A percentile compares a stretch with the other conserved stretches of the same genome.
Conservation (phyloP, 2,797 vertebrate species). For the Acanthurus tractus region DNA sequence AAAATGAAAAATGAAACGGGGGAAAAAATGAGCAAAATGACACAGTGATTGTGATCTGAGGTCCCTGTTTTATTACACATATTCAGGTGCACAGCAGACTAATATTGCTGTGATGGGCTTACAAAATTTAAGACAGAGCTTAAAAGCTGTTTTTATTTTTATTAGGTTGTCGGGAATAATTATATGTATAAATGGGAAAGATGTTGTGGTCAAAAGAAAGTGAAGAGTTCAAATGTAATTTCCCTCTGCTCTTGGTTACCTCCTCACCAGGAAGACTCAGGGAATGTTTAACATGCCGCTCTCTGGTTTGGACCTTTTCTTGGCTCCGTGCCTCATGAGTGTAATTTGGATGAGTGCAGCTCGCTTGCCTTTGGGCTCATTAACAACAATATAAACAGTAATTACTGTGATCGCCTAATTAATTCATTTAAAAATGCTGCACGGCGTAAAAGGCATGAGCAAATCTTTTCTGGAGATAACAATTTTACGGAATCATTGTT, state of each 20-base stretch:
- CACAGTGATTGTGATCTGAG: conserved; percentile 54
- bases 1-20: conserved; percentile 39
- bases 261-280: conserved; percentile 54
- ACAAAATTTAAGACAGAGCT: conserved; percentile 13
- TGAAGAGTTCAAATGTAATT: conserved; percentile 29
- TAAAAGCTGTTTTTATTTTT: conserved; percentile 8
- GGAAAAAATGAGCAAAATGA: conserved; percentile 38
- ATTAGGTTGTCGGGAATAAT: conserved; percentile 21
- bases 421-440: conserved; percentile 87
- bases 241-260: conserved; percentile 37
- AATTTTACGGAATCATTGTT: conserved; percentile 83
- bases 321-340: conserved; percentile 86
- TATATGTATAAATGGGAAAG: neutral
- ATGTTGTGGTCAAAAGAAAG: conserved; percentile 32
- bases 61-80: conserved; percentile 33
- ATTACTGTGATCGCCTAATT: conserved; percentile 90
- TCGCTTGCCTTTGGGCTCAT: conserved; percentile 90
- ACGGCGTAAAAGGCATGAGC: conserved; percentile 78
- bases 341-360: conserved; percentile 89
- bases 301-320: conserved; percentile 82
- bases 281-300: conserved; percentile 72
- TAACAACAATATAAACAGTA: conserved; percentile 91
- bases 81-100: conserved; percentile 37
- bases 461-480: conserved; percentile 85
- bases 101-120: neutral